Evolutionary conservation across 2,797 vertebrate genomes (phyloP), one percentile per base, ranked within the genome.

Genomic region (Chromobotia macracanthus): DNA sequence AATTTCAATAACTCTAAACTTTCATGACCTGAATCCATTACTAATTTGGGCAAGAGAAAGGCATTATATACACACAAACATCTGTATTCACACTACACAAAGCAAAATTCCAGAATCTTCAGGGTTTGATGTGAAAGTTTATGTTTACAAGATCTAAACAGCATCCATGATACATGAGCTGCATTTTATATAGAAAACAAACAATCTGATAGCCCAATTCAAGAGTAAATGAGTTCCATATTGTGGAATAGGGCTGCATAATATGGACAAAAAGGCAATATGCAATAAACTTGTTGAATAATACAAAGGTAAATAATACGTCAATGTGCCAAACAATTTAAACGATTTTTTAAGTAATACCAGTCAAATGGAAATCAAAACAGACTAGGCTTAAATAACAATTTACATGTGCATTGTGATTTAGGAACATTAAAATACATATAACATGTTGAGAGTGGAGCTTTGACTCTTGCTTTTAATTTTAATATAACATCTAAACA

Each of bases 101-200:
- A 69, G 28, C 35, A 63, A 68, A 63, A 76, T 61, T 55, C 23
- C 35, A 51, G 3, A 46, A 51, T 51, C 16, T 46, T 65, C n/a
- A 66, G 50, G 19, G 35, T 72, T 80, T 75, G 21, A 78, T 74
- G 55, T 19, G 15, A 70, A 35, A 61, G 31, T 35, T 70, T 15
- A 18, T 48, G 25, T 15, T 66, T 73, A 60, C 31, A 64, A 56
- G 18, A 16, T 35, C 25, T 55, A 70, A 70, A 70, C 46, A 69
- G 25, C 46, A 69, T 69, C 46, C 3, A 35, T 4, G 38, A 71
- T 56, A 55, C 7, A 38, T 18, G 9, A 48, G 16, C 50, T 31
- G 50, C 25, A 28, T 51, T 23, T 50, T 51, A 12, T 56, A 41
- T 10, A 41, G 38, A 41, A 41, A 48, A 9, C 5, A 44, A 61